phyloP scores from a whole-genome alignment of 2,797 vertebrate species.

The Chelon labrosus region DNA sequence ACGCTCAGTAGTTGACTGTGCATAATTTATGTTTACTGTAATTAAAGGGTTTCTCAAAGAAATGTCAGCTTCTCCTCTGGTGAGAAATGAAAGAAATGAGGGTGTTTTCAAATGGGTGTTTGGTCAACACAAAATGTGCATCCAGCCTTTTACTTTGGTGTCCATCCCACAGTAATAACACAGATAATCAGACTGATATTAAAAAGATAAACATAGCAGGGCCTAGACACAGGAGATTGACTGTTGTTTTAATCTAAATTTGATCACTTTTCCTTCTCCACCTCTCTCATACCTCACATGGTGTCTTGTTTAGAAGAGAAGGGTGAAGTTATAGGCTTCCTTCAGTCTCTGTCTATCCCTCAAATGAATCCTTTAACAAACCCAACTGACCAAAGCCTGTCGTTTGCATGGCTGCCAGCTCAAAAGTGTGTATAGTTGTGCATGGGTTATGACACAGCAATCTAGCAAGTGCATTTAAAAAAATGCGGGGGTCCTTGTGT shows the following conservation, averaged over 20 bases:
- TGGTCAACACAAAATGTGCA: constrained; percentile 15
- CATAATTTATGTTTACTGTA: constrained; percentile 2
- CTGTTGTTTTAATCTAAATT: constrained; percentile 7
- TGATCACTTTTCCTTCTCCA: constrained; percentile 10
- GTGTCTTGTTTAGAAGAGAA: not conserved
- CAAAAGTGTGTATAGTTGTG: not conserved
- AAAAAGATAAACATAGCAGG: constrained; percentile 11
- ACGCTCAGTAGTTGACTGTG: not conserved
- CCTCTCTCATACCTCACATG: constrained; percentile 14
- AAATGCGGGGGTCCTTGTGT: too few relatives aligned
- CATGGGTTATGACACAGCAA: constrained; percentile 9
- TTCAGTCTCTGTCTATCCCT: not conserved
- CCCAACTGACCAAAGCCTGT: not conserved
- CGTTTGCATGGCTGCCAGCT: constrained; percentile 11
- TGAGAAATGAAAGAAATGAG: not conserved
- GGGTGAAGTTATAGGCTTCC: not conserved
- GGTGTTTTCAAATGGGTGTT: not conserved
- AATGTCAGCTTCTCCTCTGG: not conserved
- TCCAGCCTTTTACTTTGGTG: constrained; percentile 9
- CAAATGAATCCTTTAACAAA: constrained; percentile 1
- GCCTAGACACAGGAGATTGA: constrained; percentile 6
- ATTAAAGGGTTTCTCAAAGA: constrained; percentile 3
- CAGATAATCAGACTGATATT: not conserved
- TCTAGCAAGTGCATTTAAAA: constrained; percentile 18
- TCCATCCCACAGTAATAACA: not conserved